These are phyloP conservation scores for Zosterops borbonicus DNA, from an alignment of 2,113 vertebrate genomes.

Conservation along the genomic window DNA sequence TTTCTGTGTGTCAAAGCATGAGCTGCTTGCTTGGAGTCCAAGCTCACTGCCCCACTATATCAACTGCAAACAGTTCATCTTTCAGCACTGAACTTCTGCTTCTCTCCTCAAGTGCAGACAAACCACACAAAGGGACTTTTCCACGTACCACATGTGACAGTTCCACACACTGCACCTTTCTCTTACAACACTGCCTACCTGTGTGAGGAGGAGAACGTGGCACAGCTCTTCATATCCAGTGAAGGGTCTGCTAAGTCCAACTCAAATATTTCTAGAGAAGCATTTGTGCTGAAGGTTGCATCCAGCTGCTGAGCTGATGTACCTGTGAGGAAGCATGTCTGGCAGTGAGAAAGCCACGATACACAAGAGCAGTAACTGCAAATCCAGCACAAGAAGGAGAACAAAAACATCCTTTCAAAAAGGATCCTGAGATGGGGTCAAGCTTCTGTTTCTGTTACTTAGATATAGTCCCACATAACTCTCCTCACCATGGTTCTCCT, in stretches of 20 bases:
- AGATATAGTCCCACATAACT: not conserved
- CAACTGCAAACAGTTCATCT: too few relatives aligned
- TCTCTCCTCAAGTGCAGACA: not conserved
- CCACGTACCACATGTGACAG: fast-evolving
- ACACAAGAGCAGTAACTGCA: not conserved
- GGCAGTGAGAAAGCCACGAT: not conserved
- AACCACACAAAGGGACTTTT: not conserved
- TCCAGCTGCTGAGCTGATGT: slow-evolving; percentile 97
- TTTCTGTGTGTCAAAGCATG: not conserved
- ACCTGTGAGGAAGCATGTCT: slow-evolving; percentile 69
- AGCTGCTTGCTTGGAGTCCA: not conserved
- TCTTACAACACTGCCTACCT: slow-evolving; percentile 72
- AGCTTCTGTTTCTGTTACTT: not conserved
- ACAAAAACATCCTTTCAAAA: not conserved
- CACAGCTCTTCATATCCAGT: slow-evolving; percentile 92
- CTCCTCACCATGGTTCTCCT: not conserved
- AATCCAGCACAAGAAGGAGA: not conserved
- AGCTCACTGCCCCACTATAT: not conserved
- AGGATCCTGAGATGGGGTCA: not conserved
- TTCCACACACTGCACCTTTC: not conserved
- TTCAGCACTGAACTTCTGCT: not conserved
- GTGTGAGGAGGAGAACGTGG: slow-evolving; percentile 86
- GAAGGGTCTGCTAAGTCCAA: slow-evolving; percentile 88
- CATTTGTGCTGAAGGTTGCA: slow-evolving; percentile 94
- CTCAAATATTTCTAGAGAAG: slow-evolving; percentile 93